phyloP scores from a whole-genome alignment of 2,888 invertebrate species.

The Dryobota labecula region DNA sequence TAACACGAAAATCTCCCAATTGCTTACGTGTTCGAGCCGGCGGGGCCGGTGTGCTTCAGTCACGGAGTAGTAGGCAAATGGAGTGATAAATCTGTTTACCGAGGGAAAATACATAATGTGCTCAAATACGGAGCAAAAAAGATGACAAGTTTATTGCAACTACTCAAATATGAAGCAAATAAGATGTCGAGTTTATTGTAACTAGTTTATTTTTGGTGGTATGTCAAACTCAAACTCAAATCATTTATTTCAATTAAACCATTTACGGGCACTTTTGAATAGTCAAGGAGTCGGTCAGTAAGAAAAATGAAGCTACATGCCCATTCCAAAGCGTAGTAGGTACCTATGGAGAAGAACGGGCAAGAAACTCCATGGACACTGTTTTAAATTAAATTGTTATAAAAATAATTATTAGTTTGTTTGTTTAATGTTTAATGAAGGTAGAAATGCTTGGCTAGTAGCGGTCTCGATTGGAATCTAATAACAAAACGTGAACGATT shows the following conservation, averaged over 20 bases:
- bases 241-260: too few relatives aligned
- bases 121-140: neutral
- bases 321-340: too few relatives aligned
- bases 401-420: too few relatives aligned
- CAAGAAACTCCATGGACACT: too few relatives aligned
- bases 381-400: too few relatives aligned
- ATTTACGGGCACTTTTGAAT: too few relatives aligned
- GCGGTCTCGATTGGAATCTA: neutral
- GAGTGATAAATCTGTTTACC: conserved; percentile 17
- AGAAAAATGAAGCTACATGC: too few relatives aligned
- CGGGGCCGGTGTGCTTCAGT: conserved; percentile 70
- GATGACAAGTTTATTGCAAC: neutral
- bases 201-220: neutral
- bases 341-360: too few relatives aligned
- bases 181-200: neutral
- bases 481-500: neutral
- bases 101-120: neutral
- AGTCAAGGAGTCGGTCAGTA: too few relatives aligned
- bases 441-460: too few relatives aligned
- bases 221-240: too few relatives aligned
- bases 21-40: conserved; percentile 88
- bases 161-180: neutral
- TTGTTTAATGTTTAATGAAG: too few relatives aligned
- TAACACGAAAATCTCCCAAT: conserved; percentile 90
- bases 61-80: conserved; percentile 52